Conservation (phyloP, 2,797 vertebrate species). For the Mormyrops attenuatus region DNA sequence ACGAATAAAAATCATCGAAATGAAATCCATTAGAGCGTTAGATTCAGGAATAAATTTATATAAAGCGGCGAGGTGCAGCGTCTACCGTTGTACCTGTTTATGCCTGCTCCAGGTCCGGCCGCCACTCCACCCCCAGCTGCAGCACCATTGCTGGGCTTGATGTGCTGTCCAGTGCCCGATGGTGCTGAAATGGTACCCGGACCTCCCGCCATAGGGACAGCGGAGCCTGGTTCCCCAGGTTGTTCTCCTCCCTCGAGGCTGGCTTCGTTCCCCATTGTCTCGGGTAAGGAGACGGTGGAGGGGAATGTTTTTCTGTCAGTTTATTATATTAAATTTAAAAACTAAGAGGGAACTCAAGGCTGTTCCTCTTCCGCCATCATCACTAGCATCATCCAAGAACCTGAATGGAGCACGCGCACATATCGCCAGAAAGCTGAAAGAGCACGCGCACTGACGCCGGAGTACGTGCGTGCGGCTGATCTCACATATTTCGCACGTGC, state of each 20-base stretch:
- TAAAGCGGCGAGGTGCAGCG: not conserved
- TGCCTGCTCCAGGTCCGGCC: slow-evolving; percentile 62
- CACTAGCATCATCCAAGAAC: slow-evolving; percentile 68
- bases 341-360: slow-evolving; percentile 64
- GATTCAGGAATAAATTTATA: not conserved
- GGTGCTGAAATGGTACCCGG: slow-evolving; percentile 77
- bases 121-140: slow-evolving; percentile 61
- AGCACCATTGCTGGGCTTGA: slow-evolving; percentile 73
- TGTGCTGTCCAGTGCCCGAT: slow-evolving; percentile 72
- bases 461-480: slow-evolving; percentile 53
- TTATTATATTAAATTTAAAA: slow-evolving; percentile 48
- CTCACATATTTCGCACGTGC: not conserved
- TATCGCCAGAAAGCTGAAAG: slow-evolving; percentile 44
- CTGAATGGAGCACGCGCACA: slow-evolving; percentile 67
- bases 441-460: slow-evolving; percentile 56
- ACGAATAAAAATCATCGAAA: not conserved
- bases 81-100: slow-evolving; percentile 66
- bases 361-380: slow-evolving; percentile 77
- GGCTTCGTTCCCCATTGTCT: slow-evolving; percentile 72
- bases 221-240: slow-evolving; percentile 62
- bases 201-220: slow-evolving; percentile 61
- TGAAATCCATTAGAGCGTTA: not conserved
- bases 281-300: slow-evolving; percentile 49
- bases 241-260: slow-evolving; percentile 69
- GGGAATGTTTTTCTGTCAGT: slow-evolving; percentile 50